These are phyloP conservation scores for Tadarida brasiliensis DNA, from an alignment of 2,797 vertebrate species.

Conservation along the genomic window DNA sequence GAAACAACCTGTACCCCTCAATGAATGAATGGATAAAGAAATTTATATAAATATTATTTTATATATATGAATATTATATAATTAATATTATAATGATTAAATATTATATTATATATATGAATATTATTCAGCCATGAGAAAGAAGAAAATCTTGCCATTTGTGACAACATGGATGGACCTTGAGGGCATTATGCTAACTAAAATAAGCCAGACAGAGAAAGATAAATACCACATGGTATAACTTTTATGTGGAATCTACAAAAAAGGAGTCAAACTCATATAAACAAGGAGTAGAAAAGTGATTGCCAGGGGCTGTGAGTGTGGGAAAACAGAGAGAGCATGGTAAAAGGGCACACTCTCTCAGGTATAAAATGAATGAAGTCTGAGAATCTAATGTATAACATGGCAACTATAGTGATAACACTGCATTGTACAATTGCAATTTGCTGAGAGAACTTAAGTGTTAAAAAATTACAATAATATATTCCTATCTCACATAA, in stretches of 20 bases:
- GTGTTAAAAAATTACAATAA: not conserved
- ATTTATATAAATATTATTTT: no score
- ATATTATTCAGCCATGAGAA: not conserved
- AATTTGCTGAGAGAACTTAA: not conserved
- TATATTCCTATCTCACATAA: not conserved
- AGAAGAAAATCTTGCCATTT: not conserved
- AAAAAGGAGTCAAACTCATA: not conserved
- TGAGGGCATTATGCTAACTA: not conserved
- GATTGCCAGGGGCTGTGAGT: not conserved
- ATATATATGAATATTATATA: not conserved
- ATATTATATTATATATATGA: not conserved
- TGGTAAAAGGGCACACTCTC: not conserved
- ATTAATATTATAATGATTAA: no score
- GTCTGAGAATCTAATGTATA: not conserved
- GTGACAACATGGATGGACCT: not conserved
- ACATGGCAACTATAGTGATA: not conserved
- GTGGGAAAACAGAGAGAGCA: not conserved
- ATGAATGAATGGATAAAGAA: not conserved
- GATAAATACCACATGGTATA: not conserved
- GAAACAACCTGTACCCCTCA: not conserved
- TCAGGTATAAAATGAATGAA: not conserved
- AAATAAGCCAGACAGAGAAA: not conserved
- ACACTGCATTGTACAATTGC: not conserved
- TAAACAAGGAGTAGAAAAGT: not conserved
- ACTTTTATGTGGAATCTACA: not conserved